Evolutionary conservation across 2,888 invertebrate species (phyloP).

Genomic region (Parelbella ahira): DNA sequence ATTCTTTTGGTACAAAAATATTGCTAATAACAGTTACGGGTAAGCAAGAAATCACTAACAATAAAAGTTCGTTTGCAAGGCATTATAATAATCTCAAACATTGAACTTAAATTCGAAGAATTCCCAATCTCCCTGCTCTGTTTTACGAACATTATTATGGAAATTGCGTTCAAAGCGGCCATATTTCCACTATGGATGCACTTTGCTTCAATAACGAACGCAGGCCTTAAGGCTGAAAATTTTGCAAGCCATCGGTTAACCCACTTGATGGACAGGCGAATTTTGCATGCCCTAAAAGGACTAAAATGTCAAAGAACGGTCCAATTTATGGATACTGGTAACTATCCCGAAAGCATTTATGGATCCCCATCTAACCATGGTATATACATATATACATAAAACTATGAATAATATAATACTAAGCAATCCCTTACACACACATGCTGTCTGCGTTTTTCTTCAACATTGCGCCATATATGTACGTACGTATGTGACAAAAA

Average conservation of each 20-base stretch:
- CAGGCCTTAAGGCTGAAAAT: conserved; percentile 3
- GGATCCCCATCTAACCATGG: too few relatives aligned
- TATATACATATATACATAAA: too few relatives aligned
- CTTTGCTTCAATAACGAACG: conserved; percentile 14
- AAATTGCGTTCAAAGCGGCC: conserved; percentile 35
- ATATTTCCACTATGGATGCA: conserved; percentile 28
- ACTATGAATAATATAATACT: too few relatives aligned
- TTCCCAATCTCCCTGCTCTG: conserved; percentile 27
- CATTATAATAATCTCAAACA: conserved; percentile 3
- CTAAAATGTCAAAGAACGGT: conserved; percentile 3
- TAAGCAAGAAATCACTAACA: too few relatives aligned
- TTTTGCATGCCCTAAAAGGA: conserved; percentile 3
- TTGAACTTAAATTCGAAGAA: conserved; percentile 5
- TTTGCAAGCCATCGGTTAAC: conserved; percentile 5
- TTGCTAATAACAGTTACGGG: too few relatives aligned
- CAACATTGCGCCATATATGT: too few relatives aligned
- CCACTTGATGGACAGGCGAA: conserved; percentile 4
- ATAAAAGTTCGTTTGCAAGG: too few relatives aligned
- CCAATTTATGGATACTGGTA: conserved; percentile 2
- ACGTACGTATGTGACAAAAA: too few relatives aligned
- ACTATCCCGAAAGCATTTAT: too few relatives aligned
- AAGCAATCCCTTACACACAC: too few relatives aligned
- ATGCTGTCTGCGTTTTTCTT: too few relatives aligned
- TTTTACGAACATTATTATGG: conserved; percentile 37
- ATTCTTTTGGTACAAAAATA: too few relatives aligned